These are phyloP conservation scores for Listronotus bonariensis DNA, from an alignment of 1,140 invertebrate genomes.

Conservation along the genomic window DNA sequence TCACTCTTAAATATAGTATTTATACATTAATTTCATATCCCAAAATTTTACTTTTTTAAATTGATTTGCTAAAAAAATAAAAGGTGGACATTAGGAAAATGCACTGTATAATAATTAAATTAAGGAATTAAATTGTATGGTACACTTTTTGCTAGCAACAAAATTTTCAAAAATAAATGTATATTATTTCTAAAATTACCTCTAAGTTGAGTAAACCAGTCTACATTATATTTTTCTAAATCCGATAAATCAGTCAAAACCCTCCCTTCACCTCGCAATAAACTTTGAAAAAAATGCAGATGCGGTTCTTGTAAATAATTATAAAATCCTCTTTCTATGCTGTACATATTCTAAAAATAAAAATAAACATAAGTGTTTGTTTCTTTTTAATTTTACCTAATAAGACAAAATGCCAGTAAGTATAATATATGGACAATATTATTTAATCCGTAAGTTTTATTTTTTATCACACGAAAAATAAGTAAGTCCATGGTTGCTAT, in stretches of 20 bases:
- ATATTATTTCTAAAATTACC: slow-evolving; percentile 61
- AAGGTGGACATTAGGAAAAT: no score
- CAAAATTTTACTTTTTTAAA: no score
- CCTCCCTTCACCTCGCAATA: slow-evolving; percentile 69
- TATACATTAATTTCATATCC: no score
- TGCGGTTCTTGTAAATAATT: slow-evolving; percentile 61
- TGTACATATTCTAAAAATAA: slow-evolving; percentile 57
- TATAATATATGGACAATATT: no score
- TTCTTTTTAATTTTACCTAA: no score
- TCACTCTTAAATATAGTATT: no score
- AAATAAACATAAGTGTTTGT: no score
- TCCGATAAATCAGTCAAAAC: slow-evolving; percentile 79
- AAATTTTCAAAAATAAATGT: background rate
- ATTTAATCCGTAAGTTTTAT: no score
- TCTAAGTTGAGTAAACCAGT: slow-evolving; percentile 88
- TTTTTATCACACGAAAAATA: no score
- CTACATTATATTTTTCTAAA: slow-evolving; percentile 83
- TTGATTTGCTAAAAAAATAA: no score
- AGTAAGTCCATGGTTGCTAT: no score
- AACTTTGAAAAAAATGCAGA: slow-evolving; percentile 73
- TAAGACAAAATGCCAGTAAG: no score
- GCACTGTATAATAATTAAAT: background rate
- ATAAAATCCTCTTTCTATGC: slow-evolving; percentile 59
- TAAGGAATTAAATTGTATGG: slow-evolving; percentile 1
- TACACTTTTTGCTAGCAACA: slow-evolving; percentile 2